These are phyloP conservation scores for Eristalis arbustorum DNA, from an alignment of 2,888 invertebrate species.

Conservation along the genomic window DNA sequence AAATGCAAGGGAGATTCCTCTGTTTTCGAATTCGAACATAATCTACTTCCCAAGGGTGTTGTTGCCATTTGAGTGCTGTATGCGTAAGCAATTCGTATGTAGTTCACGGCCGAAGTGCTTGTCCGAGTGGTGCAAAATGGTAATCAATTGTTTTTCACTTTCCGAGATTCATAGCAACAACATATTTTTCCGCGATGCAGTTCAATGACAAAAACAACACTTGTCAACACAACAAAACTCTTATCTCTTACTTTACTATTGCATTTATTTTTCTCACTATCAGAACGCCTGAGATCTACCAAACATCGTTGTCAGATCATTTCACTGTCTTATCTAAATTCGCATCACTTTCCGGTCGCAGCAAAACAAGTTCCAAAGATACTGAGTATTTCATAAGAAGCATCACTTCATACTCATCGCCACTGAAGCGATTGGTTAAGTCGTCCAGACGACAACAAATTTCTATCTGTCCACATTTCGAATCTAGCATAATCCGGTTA, in stretches of 20 bases:
- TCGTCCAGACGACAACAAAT: background rate
- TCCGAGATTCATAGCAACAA: background rate
- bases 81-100: too few species aligned
- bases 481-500: conserved; percentile 7
- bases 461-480: background rate
- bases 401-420: background rate
- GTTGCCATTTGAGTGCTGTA: too few species aligned
- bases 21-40: background rate
- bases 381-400: background rate
- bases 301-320: background rate
- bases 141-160: too few species aligned
- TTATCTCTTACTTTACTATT: background rate
- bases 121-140: too few species aligned
- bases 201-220: background rate
- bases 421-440: background rate
- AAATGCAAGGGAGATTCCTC: background rate
- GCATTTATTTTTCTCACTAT: background rate
- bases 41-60: too few species aligned
- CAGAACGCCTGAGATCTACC: background rate
- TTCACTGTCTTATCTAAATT: background rate
- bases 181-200: background rate
- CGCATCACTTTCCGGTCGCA: background rate
- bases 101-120: too few species aligned
- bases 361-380: background rate
- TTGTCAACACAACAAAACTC: background rate